These are phyloP conservation scores for Smithornis capensis DNA, from an alignment of 2,113 vertebrate genomes.

Conservation along the genomic window DNA sequence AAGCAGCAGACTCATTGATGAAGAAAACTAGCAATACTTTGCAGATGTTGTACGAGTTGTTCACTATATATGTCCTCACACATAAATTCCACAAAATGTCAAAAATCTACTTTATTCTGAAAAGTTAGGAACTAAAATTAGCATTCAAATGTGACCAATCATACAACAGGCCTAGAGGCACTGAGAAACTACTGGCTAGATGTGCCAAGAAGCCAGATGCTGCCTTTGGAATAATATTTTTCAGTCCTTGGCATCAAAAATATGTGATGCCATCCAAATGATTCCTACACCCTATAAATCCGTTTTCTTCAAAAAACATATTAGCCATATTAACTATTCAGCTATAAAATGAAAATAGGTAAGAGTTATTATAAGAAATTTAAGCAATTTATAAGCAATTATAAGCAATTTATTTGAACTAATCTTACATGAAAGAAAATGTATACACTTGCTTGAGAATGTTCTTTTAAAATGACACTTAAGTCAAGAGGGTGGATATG, in stretches of 20 bases:
- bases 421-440: background rate
- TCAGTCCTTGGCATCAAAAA: slow-evolving; percentile 53
- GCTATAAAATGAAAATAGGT: background rate
- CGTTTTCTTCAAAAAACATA: slow-evolving; percentile 48
- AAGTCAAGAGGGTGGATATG: background rate
- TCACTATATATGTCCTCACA: background rate
- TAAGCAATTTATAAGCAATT: too few species aligned
- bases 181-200: slow-evolving; percentile 41
- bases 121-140: slow-evolving; percentile 40
- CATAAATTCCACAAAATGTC: background rate
- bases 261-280: slow-evolving; percentile 52
- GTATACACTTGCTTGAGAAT: background rate
- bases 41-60: background rate
- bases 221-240: slow-evolving; percentile 68
- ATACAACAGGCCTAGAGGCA: slow-evolving; percentile 37
- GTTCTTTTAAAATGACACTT: background rate
- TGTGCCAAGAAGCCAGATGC: slow-evolving; percentile 76
- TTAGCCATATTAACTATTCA: background rate
- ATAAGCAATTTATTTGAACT: background rate
- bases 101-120: slow-evolving; percentile 42
- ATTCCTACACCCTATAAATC: slow-evolving; percentile 28
- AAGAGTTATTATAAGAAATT: too few species aligned
- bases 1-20: background rate
- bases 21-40: background rate
- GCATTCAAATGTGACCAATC: slow-evolving; percentile 40